phyloP scores from a whole-genome alignment of 2,888 invertebrate species.

The Heliconius erato region DNA sequence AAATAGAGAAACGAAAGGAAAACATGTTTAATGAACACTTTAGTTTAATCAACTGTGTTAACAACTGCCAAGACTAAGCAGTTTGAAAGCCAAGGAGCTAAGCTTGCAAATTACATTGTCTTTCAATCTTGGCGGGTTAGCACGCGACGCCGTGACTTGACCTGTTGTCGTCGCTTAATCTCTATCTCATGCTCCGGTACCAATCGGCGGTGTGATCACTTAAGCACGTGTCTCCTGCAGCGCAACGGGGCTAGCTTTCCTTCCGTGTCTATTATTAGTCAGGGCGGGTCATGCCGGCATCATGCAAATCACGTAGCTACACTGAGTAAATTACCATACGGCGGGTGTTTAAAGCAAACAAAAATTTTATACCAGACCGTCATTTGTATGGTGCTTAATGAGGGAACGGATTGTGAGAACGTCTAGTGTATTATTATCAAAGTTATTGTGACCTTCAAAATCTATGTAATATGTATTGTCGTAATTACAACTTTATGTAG shows the following conservation, averaged over 20 bases:
- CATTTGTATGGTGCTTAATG: slow-evolving; percentile 39
- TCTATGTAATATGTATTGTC: not conserved
- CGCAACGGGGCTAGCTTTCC: slow-evolving; percentile 76
- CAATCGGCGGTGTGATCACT: slow-evolving; percentile 51
- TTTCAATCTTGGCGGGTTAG: slow-evolving; percentile 31
- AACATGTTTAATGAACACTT: slow-evolving; percentile 1
- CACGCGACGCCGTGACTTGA: slow-evolving; percentile 46
- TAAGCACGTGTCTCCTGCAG: slow-evolving; percentile 74
- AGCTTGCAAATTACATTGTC: slow-evolving; percentile 35
- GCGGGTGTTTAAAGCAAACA: slow-evolving; percentile 60
- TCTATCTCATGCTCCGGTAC: slow-evolving; percentile 40
- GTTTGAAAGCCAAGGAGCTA: slow-evolving; percentile 10
- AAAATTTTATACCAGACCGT: slow-evolving; percentile 49
- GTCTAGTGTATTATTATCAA: slow-evolving; percentile 14
- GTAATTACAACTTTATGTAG: slow-evolving; percentile 1
- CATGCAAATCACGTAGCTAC: slow-evolving; percentile 79
- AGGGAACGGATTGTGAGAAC: slow-evolving; percentile 36
- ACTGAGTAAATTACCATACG: slow-evolving; percentile 76
- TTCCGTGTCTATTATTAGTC: slow-evolving; percentile 83
- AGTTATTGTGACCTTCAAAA: slow-evolving; percentile 14
- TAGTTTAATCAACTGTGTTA: not conserved
- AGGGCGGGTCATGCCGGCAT: slow-evolving; percentile 75
- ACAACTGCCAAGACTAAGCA: not conserved
- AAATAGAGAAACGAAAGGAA: not conserved
- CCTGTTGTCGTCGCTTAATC: slow-evolving; percentile 41